These are phyloP conservation scores for Corythaeola cristata DNA, from an alignment of 2,113 vertebrate species.

Conservation along the genomic window DNA sequence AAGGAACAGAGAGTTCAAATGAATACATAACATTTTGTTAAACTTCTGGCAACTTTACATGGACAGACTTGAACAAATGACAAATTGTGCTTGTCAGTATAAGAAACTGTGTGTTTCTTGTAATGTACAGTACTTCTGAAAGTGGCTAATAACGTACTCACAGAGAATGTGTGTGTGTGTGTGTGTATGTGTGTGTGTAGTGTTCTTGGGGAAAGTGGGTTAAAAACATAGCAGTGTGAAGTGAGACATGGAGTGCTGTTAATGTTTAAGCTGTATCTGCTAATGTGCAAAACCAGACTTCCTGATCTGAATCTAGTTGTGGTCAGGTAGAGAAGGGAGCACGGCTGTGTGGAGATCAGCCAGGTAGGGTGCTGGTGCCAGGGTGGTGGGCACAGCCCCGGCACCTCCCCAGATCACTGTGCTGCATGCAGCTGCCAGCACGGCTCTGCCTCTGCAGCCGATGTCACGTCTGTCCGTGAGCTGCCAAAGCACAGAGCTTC, in stretches of 20 bases:
- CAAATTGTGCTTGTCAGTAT: neutral
- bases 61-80: conserved; percentile 23
- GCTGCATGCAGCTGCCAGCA: accelerated
- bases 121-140: neutral
- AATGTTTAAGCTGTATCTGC: neutral
- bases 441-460: neutral
- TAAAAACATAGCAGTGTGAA: neutral
- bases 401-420: neutral
- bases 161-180: no score
- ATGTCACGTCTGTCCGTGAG: neutral
- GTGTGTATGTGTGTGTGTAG: no score
- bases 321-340: neutral
- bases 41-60: conserved; percentile 44
- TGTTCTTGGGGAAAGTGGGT: neutral
- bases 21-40: conserved; percentile 61
- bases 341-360: accelerated
- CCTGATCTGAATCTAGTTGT: neutral
- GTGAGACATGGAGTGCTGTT: neutral
- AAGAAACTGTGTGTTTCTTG: neutral
- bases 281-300: neutral
- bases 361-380: neutral
- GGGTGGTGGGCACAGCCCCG: neutral
- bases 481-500: neutral
- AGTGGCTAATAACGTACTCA: neutral
- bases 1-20: conserved; percentile 73